phyloP scores from a whole-genome alignment of 1,140 invertebrate species.

The Venustaconcha ellipsiformis region DNA sequence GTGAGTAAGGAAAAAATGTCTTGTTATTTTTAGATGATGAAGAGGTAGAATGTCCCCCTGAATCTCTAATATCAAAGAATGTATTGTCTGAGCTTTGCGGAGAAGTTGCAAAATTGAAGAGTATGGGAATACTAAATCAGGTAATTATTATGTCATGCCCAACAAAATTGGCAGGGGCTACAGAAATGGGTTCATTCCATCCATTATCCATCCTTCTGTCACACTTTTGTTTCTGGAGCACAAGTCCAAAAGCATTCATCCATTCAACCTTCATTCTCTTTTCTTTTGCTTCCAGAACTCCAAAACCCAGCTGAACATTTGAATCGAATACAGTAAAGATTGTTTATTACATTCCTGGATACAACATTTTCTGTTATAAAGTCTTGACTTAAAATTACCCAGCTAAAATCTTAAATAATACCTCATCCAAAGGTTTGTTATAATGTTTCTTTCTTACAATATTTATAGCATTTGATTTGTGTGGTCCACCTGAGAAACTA shows the following conservation, averaged over 20 bases:
- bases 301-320: background rate
- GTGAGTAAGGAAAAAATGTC: constrained; percentile 1
- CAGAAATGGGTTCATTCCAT: background rate
- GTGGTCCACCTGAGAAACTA: too few relatives aligned
- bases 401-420: too few relatives aligned
- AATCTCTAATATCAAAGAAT: constrained; percentile 83
- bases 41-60: constrained; percentile 79
- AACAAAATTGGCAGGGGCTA: background rate
- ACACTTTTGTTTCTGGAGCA: background rate
- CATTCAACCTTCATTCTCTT: background rate
- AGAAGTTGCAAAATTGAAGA: constrained; percentile 95
- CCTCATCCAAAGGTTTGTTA: too few relatives aligned
- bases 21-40: constrained; percentile 71
- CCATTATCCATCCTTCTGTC: background rate
- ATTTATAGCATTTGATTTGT: too few relatives aligned
- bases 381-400: too few relatives aligned
- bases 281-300: background rate
- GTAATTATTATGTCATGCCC: constrained; percentile 27
- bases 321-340: too few relatives aligned
- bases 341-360: too few relatives aligned
- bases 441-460: too few relatives aligned
- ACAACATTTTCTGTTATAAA: too few relatives aligned
- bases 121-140: constrained; percentile 69
- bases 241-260: background rate
- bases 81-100: constrained; percentile 88